phyloP scores from a whole-genome alignment of 2,888 invertebrate genomes.

The Spatulosminthurus flaviceps region DNA sequence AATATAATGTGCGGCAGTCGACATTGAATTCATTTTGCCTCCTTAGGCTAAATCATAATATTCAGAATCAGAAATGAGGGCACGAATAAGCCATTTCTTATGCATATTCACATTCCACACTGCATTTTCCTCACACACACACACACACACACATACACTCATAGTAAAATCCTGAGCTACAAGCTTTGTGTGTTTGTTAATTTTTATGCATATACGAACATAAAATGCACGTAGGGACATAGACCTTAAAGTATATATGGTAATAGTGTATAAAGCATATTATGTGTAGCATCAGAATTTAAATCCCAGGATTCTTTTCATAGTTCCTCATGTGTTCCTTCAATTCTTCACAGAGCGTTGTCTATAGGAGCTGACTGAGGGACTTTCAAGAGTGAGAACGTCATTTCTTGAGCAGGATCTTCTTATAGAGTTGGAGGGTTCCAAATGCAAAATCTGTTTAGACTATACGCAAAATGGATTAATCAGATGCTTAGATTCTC shows the following conservation, averaged over 20 bases:
- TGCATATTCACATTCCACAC: constrained; percentile 12
- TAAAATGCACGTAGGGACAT: too few species aligned
- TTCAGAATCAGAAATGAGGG: constrained; percentile 8
- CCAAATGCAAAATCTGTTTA: not conserved
- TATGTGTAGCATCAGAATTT: not conserved
- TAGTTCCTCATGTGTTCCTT: too few species aligned
- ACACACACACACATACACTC: too few species aligned
- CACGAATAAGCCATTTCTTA: not conserved
- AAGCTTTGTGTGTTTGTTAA: too few species aligned
- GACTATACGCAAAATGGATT: not conserved
- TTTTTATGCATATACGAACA: too few species aligned
- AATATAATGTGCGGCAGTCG: not conserved
- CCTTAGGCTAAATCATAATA: constrained; percentile 32
- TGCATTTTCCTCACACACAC: not conserved
- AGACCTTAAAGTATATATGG: too few species aligned
- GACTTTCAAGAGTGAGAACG: too few species aligned
- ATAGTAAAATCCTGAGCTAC: too few species aligned
- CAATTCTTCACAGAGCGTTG: too few species aligned
- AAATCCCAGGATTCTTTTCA: too few species aligned
- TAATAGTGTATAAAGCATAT: not conserved
- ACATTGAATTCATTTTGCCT: constrained; percentile 34
- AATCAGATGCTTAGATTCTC: not conserved
- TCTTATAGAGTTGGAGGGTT: not conserved
- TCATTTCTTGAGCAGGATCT: not conserved
- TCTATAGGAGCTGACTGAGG: too few species aligned